phyloP scores from a whole-genome alignment of 2,113 vertebrate species.

The Urocolius indicus region DNA sequence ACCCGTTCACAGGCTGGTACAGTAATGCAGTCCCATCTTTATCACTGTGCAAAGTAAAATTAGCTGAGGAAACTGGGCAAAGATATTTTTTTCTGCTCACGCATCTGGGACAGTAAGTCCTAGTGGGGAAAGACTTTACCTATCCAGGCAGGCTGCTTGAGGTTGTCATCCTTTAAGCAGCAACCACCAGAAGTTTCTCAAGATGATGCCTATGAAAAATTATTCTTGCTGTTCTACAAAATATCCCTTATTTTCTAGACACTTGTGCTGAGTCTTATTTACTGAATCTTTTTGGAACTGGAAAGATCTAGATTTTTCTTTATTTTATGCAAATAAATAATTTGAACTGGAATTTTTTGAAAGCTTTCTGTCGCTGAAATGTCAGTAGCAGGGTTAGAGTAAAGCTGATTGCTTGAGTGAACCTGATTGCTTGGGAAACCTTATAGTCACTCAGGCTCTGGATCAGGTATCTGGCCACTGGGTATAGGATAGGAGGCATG shows the following conservation, averaged over 20 bases:
- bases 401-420: background rate
- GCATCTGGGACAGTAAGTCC: background rate
- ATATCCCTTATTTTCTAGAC: background rate
- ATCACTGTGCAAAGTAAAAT: background rate
- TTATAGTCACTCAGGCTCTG: background rate
- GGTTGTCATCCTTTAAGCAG: background rate
- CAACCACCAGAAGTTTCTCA: background rate
- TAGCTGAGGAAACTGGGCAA: fast-evolving
- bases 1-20: background rate
- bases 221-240: background rate
- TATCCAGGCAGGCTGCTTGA: background rate
- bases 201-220: background rate
- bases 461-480: background rate
- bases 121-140: background rate
- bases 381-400: background rate
- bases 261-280: background rate
- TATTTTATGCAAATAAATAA: background rate
- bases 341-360: background rate
- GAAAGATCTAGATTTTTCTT: background rate
- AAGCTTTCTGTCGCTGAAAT: background rate
- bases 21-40: background rate
- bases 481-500: background rate
- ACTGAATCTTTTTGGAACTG: background rate
- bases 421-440: background rate
- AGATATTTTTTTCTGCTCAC: background rate